Percentiles rank a stretch among this genome's conserved stretches.
Conservation (phyloP, 1,140 invertebrate genomes). For the Cataglyphis hispanica region DNA sequence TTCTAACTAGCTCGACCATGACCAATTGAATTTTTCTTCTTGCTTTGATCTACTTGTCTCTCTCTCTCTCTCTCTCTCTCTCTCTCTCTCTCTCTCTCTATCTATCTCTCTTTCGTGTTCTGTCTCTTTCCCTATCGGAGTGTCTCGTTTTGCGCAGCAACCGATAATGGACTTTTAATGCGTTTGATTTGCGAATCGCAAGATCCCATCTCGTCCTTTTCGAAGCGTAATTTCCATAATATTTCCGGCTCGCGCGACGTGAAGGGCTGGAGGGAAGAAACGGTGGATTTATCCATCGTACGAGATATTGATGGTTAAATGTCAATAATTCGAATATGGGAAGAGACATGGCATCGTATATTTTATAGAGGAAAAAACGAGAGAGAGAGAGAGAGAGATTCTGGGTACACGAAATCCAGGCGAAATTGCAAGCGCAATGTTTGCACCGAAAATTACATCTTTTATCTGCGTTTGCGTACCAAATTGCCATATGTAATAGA, state of each 20-base stretch:
- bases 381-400: not conserved
- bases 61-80: conserved; percentile 2
- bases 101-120: not conserved
- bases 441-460: conserved; percentile 43
- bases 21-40: conserved; percentile 44
- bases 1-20: conserved; percentile 65
- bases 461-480: conserved; percentile 33
- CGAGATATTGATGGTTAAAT: conserved; percentile 52
- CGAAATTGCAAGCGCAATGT: conserved; percentile 46
- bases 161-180: conserved; percentile 78
- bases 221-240: conserved; percentile 72
- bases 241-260: conserved; percentile 57
- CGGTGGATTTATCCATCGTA: conserved; percentile 24
- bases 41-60: not conserved
- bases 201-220: conserved; percentile 46
- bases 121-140: not conserved
- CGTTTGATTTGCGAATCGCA: conserved; percentile 73
- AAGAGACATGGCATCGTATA: not conserved
- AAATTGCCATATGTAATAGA: conserved; percentile 17
- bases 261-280: not conserved
- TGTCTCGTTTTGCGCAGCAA: conserved; percentile 50
- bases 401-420: conserved; percentile 2
- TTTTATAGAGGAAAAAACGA: conserved; percentile 16
- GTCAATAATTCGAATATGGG: conserved; percentile 48
- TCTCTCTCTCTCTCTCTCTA: not conserved